These are phyloP conservation scores for Drosophila santomea DNA, from an alignment of 1,140 invertebrate genomes.

Conservation along the genomic window DNA sequence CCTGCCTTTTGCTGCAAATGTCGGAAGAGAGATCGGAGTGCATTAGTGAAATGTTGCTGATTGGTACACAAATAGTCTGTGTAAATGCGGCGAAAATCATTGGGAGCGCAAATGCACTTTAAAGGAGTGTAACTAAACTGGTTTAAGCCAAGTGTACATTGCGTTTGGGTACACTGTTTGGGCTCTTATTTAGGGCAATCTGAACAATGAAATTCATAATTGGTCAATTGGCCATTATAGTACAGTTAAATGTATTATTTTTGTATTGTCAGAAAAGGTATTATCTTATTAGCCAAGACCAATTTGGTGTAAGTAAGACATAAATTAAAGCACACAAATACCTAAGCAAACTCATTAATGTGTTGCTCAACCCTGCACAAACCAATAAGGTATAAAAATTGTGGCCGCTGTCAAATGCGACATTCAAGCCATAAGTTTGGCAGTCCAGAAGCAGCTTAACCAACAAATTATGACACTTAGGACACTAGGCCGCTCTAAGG, in stretches of 20 bases:
- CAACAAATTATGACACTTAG: constrained; percentile 4
- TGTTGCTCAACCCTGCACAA: background rate
- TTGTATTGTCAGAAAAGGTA: background rate
- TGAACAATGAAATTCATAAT: background rate
- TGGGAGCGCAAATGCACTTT: constrained; percentile 27
- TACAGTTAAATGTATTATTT: no score
- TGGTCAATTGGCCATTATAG: background rate
- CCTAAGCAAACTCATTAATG: constrained; percentile 1
- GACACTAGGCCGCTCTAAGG: background rate
- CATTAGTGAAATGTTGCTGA: constrained; percentile 58
- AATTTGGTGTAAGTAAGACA: constrained; percentile 3
- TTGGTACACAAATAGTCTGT: constrained; percentile 38
- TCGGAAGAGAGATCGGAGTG: constrained; percentile 58
- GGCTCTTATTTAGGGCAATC: background rate
- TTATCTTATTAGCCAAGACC: background rate
- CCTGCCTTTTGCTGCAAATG: constrained; percentile 66
- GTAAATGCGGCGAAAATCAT: constrained; percentile 26
- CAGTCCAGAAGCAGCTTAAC: constrained; percentile 15
- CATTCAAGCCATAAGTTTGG: constrained; percentile 12
- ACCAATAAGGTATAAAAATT: constrained; percentile 26
- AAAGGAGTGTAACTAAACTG: constrained; percentile 4
- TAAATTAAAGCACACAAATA: background rate
- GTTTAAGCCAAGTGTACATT: constrained; percentile 14
- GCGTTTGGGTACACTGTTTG: background rate
- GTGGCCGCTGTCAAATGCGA: constrained; percentile 16